phyloP scores from a whole-genome alignment of 2,113 vertebrate genomes.

The Stomatorhinus ivindoensis region DNA sequence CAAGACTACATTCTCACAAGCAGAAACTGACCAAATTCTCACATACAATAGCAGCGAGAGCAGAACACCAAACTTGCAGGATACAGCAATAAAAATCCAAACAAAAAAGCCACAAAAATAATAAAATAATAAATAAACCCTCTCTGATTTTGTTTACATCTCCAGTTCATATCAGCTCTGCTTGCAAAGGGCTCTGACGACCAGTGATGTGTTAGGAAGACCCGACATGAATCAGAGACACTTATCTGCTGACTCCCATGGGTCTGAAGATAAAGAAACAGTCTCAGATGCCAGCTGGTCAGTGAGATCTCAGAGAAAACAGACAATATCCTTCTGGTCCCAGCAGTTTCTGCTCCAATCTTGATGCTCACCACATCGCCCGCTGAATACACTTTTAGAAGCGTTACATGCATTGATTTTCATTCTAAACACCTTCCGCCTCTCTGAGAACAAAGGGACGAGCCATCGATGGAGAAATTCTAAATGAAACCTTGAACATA shows the following conservation, averaged over 20 bases:
- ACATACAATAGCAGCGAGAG: neutral
- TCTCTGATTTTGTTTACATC: neutral
- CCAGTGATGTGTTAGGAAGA: neutral
- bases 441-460: neutral
- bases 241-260: neutral
- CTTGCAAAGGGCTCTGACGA: neutral
- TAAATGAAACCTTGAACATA: neutral
- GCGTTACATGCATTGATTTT: neutral
- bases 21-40: neutral
- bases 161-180: neutral
- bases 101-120: neutral
- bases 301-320: neutral
- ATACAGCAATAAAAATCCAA: neutral
- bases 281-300: neutral
- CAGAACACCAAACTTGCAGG: neutral
- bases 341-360: neutral
- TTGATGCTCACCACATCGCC: neutral
- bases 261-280: neutral
- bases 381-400: neutral
- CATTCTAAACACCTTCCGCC: neutral
- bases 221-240: neutral
- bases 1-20: neutral
- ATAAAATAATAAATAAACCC: neutral
- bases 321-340: conserved; percentile 1
- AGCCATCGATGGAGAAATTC: neutral